Conservation (phyloP, 1,140 invertebrate species). For the Bombyx mandarina region DNA sequence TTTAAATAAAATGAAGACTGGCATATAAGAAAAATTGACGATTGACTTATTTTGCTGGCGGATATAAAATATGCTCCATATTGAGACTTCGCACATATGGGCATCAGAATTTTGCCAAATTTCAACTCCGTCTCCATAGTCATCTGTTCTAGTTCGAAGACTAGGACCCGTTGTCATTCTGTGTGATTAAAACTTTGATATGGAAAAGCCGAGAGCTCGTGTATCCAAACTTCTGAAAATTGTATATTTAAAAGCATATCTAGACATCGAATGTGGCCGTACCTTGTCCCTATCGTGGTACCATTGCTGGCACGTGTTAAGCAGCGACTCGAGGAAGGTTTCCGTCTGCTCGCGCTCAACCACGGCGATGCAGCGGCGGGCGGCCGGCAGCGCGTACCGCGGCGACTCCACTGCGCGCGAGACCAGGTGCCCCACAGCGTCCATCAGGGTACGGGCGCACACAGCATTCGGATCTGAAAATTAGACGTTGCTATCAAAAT, state of each 20-base stretch:
- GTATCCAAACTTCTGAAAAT: too few species aligned
- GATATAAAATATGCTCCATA: too few species aligned
- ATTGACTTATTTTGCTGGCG: too few species aligned
- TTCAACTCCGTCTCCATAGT: too few species aligned
- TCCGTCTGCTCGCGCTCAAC: conserved; percentile 89
- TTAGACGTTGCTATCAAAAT: neutral
- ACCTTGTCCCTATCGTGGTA: conserved; percentile 82
- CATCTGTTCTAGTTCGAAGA: too few species aligned
- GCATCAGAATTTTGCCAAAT: too few species aligned
- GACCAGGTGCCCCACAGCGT: conserved; percentile 85
- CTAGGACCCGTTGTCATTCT: too few species aligned
- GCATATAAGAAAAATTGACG: too few species aligned
- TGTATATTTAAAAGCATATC: neutral
- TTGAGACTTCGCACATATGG: too few species aligned
- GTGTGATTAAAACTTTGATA: too few species aligned
- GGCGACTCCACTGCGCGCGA: conserved; percentile 84
- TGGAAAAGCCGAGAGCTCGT: too few species aligned
- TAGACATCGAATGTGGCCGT: neutral
- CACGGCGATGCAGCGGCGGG: conserved; percentile 85
- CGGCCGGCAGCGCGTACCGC: conserved; percentile 83
- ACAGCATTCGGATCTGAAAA: conserved; percentile 83
- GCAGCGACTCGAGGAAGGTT: conserved; percentile 88
- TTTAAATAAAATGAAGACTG: too few species aligned
- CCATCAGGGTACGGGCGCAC: conserved; percentile 84
- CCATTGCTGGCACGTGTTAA: conserved; percentile 92